Conservation (phyloP, 2,797 vertebrate species). For the Phalanger gymnotis region DNA sequence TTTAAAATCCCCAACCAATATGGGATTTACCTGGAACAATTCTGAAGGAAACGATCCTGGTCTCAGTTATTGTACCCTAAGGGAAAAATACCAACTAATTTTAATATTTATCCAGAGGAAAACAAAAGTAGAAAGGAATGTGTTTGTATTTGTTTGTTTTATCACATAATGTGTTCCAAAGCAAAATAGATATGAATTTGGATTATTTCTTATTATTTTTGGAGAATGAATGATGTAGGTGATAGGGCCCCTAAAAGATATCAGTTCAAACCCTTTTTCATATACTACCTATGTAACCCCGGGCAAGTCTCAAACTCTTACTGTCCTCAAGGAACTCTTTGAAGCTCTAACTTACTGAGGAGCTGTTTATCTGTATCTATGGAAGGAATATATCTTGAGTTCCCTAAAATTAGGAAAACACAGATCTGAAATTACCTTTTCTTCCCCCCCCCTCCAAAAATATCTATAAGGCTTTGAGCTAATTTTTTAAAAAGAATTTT, state of each 20-base stretch:
- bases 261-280: not conserved
- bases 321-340: not conserved
- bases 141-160: not conserved
- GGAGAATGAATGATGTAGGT: not conserved
- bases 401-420: not conserved
- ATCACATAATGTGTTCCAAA: not conserved
- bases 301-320: not conserved
- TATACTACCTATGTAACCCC: not conserved
- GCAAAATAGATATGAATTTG: not conserved
- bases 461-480: not conserved
- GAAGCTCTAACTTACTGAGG: not conserved
- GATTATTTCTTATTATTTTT: conserved; percentile 1
- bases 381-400: not conserved
- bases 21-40: not conserved
- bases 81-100: not conserved
- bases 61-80: not conserved
- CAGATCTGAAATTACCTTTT: not conserved
- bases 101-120: not conserved
- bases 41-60: not conserved
- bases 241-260: not conserved
- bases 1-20: not conserved
- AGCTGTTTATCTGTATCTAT: not conserved
- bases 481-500: not conserved
- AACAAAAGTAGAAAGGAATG: not conserved
- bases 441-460: not conserved